These are phyloP conservation scores for Triops longicaudatus DNA, from an alignment of 1,140 invertebrate species.

Conservation along the genomic window DNA sequence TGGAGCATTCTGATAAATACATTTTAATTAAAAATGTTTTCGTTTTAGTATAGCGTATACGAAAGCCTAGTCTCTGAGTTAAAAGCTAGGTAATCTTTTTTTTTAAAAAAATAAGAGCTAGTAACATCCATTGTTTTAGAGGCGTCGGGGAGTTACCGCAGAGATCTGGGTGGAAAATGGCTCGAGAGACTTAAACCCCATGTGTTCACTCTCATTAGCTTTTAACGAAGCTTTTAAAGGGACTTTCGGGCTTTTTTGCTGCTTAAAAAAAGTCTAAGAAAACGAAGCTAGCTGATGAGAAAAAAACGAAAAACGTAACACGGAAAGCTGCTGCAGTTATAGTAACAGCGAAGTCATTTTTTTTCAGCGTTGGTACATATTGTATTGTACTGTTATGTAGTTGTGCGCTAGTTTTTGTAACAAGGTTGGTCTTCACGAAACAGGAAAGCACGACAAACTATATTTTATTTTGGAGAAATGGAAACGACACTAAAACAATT, in stretches of 20 bases:
- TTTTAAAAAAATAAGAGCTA: too few relatives aligned
- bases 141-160: background rate
- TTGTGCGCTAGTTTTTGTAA: too few relatives aligned
- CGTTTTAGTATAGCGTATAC: too few relatives aligned
- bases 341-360: background rate
- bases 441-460: background rate
- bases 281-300: background rate
- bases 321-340: background rate
- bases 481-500: background rate
- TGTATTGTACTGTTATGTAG: too few relatives aligned
- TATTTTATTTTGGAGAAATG: background rate
- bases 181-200: background rate
- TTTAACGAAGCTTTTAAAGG: slow-evolving; percentile 9
- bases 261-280: background rate
- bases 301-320: background rate
- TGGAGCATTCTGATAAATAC: too few relatives aligned
- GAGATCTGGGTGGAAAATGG: background rate
- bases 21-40: too few relatives aligned
- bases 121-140: background rate
- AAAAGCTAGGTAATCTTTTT: too few relatives aligned
- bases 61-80: too few relatives aligned
- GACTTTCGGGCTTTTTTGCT: background rate
- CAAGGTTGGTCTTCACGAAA: too few relatives aligned
- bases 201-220: slow-evolving; percentile 10
- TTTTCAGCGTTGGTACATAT: background rate